Conservation (phyloP, 1,140 invertebrate genomes). For the Caenorhabditis remanei region DNA sequence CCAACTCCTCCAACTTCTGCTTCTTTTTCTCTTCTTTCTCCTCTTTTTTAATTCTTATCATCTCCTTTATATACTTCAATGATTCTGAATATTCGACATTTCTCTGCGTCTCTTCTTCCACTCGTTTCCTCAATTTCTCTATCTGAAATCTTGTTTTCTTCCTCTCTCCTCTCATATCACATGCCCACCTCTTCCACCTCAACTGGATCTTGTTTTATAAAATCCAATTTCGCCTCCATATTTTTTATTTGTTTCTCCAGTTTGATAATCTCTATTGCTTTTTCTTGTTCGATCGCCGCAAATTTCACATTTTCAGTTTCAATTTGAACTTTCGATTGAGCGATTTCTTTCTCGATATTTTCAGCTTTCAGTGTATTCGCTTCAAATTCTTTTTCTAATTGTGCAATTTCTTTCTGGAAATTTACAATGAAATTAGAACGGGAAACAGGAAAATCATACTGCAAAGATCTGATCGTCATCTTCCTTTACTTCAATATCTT, state of each 20-base stretch:
- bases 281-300: conserved; percentile 37
- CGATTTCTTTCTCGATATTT: not conserved
- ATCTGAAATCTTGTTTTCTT: conserved; percentile 22
- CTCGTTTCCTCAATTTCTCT: conserved; percentile 21
- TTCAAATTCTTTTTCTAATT: conserved; percentile 31
- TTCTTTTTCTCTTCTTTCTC: conserved; percentile 24
- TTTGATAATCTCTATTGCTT: conserved; percentile 32
- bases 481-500: conserved; percentile 2
- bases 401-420: conserved; percentile 32
- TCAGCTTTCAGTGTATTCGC: conserved; percentile 9
- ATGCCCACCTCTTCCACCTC: conserved; percentile 5
- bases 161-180: not conserved
- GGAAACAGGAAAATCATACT: not conserved
- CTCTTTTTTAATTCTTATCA: conserved; percentile 38
- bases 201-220: conserved; percentile 20
- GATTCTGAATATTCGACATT: conserved; percentile 31
- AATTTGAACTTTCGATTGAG: conserved; percentile 27
- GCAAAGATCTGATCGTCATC: conserved; percentile 41
- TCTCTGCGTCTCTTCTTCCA: conserved; percentile 39
- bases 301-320: conserved; percentile 51
- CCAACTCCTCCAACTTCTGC: not conserved
- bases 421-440: too few relatives aligned
- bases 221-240: conserved; percentile 38
- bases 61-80: conserved; percentile 51
- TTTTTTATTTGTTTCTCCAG: conserved; percentile 43